These are phyloP conservation scores for Apis florea DNA, from an alignment of 1,140 invertebrate genomes.

Conservation along the genomic window DNA sequence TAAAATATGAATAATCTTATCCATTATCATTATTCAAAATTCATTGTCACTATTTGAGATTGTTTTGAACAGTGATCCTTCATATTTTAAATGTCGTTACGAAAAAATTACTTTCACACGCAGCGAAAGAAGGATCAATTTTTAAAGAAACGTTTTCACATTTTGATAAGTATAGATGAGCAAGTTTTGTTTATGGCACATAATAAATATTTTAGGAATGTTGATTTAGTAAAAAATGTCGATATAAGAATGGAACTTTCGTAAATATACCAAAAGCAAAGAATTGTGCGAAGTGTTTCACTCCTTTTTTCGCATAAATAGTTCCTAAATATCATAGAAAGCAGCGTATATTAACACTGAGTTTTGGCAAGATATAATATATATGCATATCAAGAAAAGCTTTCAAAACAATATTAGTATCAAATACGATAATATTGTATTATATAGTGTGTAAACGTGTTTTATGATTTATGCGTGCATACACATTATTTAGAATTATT, in stretches of 20 bases:
- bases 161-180: slow-evolving; percentile 32
- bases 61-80: slow-evolving; percentile 12
- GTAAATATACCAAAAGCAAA: slow-evolving; percentile 54
- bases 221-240: slow-evolving; percentile 51
- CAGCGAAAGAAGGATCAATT: slow-evolving; percentile 1
- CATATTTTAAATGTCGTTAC: background rate
- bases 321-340: slow-evolving; percentile 56
- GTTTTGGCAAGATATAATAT: slow-evolving; percentile 56
- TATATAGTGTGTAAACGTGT: slow-evolving; percentile 60
- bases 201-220: slow-evolving; percentile 48
- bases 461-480: slow-evolving; percentile 28
- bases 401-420: slow-evolving; percentile 64
- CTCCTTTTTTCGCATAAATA: slow-evolving; percentile 40
- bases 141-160: slow-evolving; percentile 3
- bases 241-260: slow-evolving; percentile 26
- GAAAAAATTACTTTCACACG: background rate
- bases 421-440: slow-evolving; percentile 59
- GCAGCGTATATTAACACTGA: slow-evolving; percentile 63
- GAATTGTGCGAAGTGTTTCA: slow-evolving; percentile 51
- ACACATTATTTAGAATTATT: slow-evolving; percentile 47
- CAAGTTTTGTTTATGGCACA: slow-evolving; percentile 53
- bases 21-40: background rate
- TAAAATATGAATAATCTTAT: slow-evolving; percentile 20
- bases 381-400: slow-evolving; percentile 64
- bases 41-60: background rate